phyloP scores from a whole-genome alignment of 2,113 vertebrate genomes.

The Neodontobutis hainanensis region DNA sequence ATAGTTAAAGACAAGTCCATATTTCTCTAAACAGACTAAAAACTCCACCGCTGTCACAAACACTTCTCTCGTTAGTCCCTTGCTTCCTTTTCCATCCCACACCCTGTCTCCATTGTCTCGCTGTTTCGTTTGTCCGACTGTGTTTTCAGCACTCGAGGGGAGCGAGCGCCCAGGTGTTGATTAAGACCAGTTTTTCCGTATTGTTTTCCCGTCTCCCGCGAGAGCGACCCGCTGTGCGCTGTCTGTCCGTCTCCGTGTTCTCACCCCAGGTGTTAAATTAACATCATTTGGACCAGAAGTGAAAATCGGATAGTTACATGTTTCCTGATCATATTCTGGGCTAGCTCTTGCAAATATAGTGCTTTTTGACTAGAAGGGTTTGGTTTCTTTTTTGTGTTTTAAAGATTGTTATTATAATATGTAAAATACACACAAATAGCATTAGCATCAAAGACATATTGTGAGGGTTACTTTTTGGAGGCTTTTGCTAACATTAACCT shows the following conservation, averaged over 20 bases:
- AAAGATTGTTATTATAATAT: no score
- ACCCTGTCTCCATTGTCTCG: not conserved
- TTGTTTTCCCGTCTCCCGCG: not conserved
- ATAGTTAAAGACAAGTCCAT: not conserved
- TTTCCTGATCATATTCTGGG: no score
- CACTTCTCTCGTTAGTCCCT: not conserved
- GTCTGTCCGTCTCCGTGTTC: not conserved
- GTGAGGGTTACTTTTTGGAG: no score
- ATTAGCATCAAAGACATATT: no score
- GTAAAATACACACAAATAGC: no score
- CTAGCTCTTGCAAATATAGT: no score
- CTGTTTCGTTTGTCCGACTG: slow-evolving; percentile 2
- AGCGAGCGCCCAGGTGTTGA: slow-evolving; percentile 1
- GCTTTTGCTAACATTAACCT: no score
- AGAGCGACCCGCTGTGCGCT: not conserved
- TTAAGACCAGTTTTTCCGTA: not conserved
- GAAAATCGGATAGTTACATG: not conserved
- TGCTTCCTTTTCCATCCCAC: not conserved
- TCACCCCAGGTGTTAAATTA: not conserved
- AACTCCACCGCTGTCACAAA: not conserved
- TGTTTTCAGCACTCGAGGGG: not conserved
- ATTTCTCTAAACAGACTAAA: not conserved
- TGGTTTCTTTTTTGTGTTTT: no score
- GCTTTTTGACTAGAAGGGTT: not conserved
- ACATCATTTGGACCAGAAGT: not conserved